Percentiles rank a stretch among this genome's conserved stretches.
phyloP scores from a whole-genome alignment of 2,888 invertebrate genomes.

The Drosophila birchii region DNA sequence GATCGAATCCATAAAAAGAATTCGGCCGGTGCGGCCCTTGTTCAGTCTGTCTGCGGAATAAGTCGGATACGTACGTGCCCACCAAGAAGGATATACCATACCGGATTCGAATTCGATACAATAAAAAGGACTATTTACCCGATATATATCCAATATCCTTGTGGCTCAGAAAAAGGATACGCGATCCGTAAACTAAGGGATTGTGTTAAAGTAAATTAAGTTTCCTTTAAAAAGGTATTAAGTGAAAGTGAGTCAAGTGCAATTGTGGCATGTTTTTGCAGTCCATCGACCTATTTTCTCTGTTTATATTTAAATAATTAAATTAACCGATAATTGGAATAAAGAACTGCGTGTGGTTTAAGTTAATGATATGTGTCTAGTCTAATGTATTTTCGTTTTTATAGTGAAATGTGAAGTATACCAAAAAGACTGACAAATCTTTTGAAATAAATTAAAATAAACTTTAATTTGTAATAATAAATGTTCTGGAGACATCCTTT shows the following conservation, averaged over 20 bases:
- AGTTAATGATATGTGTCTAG: not conserved
- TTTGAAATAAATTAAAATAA: too few species aligned
- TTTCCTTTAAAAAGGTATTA: not conserved
- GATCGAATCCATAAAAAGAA: constrained; percentile 64
- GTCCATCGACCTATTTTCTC: not conserved
- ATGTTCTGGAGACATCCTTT: not conserved
- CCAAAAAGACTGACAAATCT: too few species aligned
- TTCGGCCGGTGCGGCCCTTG: constrained; percentile 50
- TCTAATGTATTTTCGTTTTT: not conserved
- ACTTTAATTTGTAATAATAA: not conserved
- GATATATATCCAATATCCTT: constrained; percentile 20
- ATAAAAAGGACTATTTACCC: constrained; percentile 13
- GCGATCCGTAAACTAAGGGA: constrained; percentile 37
- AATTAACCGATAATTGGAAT: not conserved
- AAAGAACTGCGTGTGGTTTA: not conserved
- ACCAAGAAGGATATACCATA: constrained; percentile 34
- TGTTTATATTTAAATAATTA: not conserved
- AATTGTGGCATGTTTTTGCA: constrained; percentile 24
- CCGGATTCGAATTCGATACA: not conserved
- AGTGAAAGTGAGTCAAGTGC: constrained; percentile 38
- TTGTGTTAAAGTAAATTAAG: not conserved
- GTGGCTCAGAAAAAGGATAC: constrained; percentile 17
- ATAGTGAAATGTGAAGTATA: not conserved
- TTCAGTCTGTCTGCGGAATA: constrained; percentile 70
- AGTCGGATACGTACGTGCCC: constrained; percentile 56